Percentiles rank a stretch among this genome's conserved stretches.
phyloP scores from a whole-genome alignment of 2,888 invertebrate genomes.

The Pteria penguin region DNA sequence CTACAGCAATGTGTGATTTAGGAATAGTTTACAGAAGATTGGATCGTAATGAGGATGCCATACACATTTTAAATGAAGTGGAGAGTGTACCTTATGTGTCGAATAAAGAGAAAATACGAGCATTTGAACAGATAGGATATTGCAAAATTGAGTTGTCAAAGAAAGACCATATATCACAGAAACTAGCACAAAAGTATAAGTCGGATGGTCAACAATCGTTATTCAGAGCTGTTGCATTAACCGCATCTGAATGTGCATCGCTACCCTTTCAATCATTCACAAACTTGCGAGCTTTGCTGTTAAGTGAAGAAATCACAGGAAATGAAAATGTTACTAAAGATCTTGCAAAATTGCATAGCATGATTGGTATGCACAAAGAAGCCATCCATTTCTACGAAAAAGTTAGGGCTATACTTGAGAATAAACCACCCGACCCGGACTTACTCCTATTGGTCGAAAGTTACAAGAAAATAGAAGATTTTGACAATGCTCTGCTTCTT shows the following conservation, averaged over 20 bases:
- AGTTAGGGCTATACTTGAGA: background rate
- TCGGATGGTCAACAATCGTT: background rate
- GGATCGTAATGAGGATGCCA: background rate
- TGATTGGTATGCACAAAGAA: background rate
- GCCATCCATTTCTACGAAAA: background rate
- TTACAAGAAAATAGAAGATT: background rate
- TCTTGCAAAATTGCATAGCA: slow-evolving; percentile 3
- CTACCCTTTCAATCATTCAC: background rate
- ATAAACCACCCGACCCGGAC: background rate
- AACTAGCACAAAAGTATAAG: background rate
- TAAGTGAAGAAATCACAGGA: background rate
- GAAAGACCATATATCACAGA: background rate
- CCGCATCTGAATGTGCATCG: background rate
- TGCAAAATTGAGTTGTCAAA: slow-evolving; percentile 7
- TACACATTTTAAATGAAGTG: background rate
- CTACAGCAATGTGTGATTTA: background rate
- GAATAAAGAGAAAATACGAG: background rate
- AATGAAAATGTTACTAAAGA: background rate
- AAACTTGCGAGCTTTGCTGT: background rate
- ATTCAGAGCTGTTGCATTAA: background rate
- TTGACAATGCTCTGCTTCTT: slow-evolving; percentile 1
- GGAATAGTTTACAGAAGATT: background rate
- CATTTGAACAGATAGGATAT: slow-evolving; percentile 1
- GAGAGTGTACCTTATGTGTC: background rate
- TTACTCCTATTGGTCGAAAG: background rate